Percentiles rank a stretch among this genome's conserved stretches.
These are phyloP conservation scores for Cheilosia urbana DNA, from an alignment of 2,888 invertebrate genomes.

Conservation along the genomic window DNA sequence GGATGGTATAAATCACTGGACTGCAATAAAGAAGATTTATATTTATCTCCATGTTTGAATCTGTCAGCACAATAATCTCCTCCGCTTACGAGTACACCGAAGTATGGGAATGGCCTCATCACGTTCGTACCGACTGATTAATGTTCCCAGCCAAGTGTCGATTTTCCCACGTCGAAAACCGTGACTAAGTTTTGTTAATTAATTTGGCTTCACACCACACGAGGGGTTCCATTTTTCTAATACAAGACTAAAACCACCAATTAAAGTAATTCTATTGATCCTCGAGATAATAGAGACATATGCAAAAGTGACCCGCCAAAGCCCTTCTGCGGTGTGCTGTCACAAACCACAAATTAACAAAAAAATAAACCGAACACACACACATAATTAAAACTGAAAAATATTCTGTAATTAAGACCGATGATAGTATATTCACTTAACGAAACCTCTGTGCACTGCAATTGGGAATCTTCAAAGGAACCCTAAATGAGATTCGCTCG, in stretches of 20 bases:
- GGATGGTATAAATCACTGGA: background rate
- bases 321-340: background rate
- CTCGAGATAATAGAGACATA: background rate
- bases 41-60: background rate
- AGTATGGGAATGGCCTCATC: constrained; percentile 1
- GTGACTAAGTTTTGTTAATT: background rate
- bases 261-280: background rate
- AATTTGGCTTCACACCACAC: background rate
- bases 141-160: background rate
- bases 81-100: background rate
- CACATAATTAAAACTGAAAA: background rate
- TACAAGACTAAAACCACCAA: background rate
- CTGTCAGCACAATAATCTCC: background rate
- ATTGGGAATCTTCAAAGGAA: background rate
- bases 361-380: background rate
- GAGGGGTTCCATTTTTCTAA: background rate
- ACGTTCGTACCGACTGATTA: background rate
- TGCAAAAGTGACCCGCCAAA: background rate
- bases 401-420: constrained; percentile 2
- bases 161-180: background rate
- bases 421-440: background rate
- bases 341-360: background rate
- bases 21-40: background rate
- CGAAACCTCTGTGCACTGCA: background rate
- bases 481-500: background rate